Base-by-base conservation (phyloP, 1,140 invertebrate species). In the Drosophila kikkawai region DNA sequence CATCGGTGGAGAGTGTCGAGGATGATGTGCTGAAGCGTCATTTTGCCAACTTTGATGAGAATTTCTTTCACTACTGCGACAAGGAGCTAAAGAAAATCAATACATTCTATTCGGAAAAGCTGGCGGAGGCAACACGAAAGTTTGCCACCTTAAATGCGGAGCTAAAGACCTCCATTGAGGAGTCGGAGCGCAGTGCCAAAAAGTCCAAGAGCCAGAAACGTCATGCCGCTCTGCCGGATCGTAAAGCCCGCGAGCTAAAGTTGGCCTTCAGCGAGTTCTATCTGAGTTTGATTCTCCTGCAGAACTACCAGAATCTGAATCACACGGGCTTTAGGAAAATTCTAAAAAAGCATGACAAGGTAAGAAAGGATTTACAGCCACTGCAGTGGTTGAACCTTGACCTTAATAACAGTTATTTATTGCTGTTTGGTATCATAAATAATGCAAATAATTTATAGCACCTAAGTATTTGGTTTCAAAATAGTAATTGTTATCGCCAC, bases 331-430 rank as follows among this genome's bases (percentile, higher is more conserved):
- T 99, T 94, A 95, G 99, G 65, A 99, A 99, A 94, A 99, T 99
- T 91, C 94, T 99, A n/a, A 99, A 99, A 93, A 99, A 99, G 94
- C 99, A 99, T 93, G 99, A 99, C 93, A 99, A 99, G 95, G 97
- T 99, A 94, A 85, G 45, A 3, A 13, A 17, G 9, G 26, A 74
- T 73, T 55, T 78, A 64, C 9, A 15, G 42, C 15, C 45, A 26
- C 67, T 12, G 69, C 69, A 73, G 26, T 2, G 32, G 11, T 42
- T 42, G n/a, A 50, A 37, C 69, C 45, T 32, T 71, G 67, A 73
- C 53, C 67, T 32, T 37, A 32, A 53, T 3, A 36, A 29, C 3
- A 36, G 12, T n/a, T 17, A 26, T 50, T 7, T 37, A 6, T 37
- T 12, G 5, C 13, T 13, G 39, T n/a, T 19, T 39, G n/a, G n/a